Evolutionary conservation across 1,140 invertebrate genomes (phyloP).

Genomic region (Drosophila pseudoobscura): DNA sequence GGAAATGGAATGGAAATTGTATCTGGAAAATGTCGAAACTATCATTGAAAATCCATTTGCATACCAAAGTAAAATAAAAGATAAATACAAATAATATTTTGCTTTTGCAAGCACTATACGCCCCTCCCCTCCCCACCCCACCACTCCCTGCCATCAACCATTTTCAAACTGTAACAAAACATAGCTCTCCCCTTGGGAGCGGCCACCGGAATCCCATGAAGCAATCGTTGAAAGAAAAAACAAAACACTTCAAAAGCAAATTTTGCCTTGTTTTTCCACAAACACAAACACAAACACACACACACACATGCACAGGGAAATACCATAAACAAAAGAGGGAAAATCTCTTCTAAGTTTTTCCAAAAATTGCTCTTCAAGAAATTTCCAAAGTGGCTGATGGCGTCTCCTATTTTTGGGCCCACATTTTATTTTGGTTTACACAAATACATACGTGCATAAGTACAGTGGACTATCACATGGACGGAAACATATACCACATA

Average conservation of each 20-base stretch:
- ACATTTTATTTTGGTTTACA: conserved; percentile 1
- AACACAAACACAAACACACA: conserved; percentile 30
- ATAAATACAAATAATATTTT: too few relatives aligned
- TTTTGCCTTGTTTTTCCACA: conserved; percentile 65
- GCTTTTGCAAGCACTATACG: too few relatives aligned
- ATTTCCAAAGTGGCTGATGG: conserved; percentile 41
- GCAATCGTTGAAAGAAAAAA: conserved; percentile 48
- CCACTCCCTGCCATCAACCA: neutral
- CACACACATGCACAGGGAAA: conserved; percentile 10
- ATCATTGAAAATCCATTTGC: conserved; percentile 38
- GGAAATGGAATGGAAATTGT: conserved; percentile 1
- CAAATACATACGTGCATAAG: too few relatives aligned
- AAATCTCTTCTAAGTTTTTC: conserved; percentile 41
- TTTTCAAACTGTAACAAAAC: too few relatives aligned
- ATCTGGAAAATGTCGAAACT: conserved; percentile 13
- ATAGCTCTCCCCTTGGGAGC: neutral
- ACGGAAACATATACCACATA: too few relatives aligned
- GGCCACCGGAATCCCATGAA: conserved; percentile 22
- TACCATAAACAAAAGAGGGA: conserved; percentile 38
- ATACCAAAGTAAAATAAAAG: conserved; percentile 3
- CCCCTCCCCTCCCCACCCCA: neutral
- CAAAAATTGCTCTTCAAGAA: conserved; percentile 31
- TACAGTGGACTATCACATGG: too few relatives aligned
- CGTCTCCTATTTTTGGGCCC: conserved; percentile 58
- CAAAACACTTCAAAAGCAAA: conserved; percentile 66